Percentiles rank a stretch among this genome's conserved stretches.
Evolutionary conservation across 2,113 vertebrate genomes (phyloP).

Genomic region (Daubentonia madagascariensis): DNA sequence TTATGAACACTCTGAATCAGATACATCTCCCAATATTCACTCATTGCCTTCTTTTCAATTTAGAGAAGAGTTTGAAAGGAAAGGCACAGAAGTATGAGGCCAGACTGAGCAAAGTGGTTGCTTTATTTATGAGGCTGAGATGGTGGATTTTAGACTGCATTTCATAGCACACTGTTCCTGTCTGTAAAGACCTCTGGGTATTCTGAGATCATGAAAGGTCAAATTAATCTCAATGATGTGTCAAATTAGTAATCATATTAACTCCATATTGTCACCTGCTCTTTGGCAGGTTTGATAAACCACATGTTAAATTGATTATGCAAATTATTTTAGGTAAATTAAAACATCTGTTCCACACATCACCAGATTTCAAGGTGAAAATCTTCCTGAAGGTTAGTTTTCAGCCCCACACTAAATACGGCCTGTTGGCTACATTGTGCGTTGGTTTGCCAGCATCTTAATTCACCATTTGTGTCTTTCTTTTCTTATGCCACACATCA

Average conservation of each 20-base stretch:
- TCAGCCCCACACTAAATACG: not conserved
- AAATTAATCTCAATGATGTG: slow-evolving; percentile 67
- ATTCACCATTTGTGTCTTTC: not conserved
- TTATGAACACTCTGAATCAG: not conserved
- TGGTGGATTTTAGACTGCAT: not conserved
- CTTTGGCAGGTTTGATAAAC: slow-evolving; percentile 68
- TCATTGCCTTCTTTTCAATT: not conserved
- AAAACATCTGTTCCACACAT: slow-evolving; percentile 73
- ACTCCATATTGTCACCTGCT: slow-evolving; percentile 66
- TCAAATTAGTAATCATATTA: slow-evolving; percentile 68
- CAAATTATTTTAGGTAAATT: slow-evolving; percentile 65
- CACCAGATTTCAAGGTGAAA: slow-evolving; percentile 66
- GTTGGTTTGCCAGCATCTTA: not conserved
- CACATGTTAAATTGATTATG: slow-evolving; percentile 68
- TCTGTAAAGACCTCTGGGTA: slow-evolving; percentile 37
- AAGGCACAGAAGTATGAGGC: not conserved
- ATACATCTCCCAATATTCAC: not conserved
- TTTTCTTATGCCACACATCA: not conserved
- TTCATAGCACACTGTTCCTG: not conserved
- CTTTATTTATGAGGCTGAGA: not conserved
- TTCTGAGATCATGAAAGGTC: slow-evolving; percentile 50
- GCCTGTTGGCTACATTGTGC: not conserved
- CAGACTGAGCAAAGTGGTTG: not conserved
- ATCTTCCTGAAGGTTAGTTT: slow-evolving; percentile 63
- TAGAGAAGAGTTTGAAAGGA: not conserved